Conservation (phyloP, 2,797 vertebrate genomes). For the Anguilla marmorata region DNA sequence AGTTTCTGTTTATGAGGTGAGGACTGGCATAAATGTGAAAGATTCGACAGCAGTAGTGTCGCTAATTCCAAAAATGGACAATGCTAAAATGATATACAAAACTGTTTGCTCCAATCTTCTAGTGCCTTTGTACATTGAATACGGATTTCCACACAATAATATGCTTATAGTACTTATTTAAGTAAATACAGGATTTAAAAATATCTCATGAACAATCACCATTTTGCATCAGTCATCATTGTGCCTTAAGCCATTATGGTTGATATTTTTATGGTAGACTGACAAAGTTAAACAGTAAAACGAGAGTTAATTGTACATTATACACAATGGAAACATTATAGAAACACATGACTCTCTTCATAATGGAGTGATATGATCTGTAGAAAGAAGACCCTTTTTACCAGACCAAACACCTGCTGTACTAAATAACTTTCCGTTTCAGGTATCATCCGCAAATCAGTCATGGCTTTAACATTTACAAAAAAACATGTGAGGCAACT, state of each 20-base stretch:
- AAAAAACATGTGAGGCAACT: background rate
- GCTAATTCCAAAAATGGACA: background rate
- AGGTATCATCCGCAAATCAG: background rate
- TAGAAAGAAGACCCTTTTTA: no score
- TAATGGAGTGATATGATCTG: no score
- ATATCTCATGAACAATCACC: background rate
- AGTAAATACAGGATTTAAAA: background rate
- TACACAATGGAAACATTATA: background rate
- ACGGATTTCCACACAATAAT: background rate
- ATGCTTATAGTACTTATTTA: background rate
- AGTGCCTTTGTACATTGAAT: background rate
- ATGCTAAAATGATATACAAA: background rate
- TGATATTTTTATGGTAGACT: background rate
- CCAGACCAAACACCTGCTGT: background rate
- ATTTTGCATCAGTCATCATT: background rate
- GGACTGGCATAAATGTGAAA: background rate
- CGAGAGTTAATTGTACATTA: background rate
- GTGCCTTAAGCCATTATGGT: background rate
- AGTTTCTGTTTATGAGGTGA: background rate
- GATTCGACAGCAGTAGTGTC: background rate
- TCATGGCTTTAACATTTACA: background rate
- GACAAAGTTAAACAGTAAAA: no score
- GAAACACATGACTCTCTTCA: background rate
- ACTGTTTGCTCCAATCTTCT: background rate
- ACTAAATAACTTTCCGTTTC: background rate